Percentiles rank a stretch among this genome's conserved stretches.
phyloP scores from a whole-genome alignment of 23 tunicate species.

The Corella eumyota region DNA sequence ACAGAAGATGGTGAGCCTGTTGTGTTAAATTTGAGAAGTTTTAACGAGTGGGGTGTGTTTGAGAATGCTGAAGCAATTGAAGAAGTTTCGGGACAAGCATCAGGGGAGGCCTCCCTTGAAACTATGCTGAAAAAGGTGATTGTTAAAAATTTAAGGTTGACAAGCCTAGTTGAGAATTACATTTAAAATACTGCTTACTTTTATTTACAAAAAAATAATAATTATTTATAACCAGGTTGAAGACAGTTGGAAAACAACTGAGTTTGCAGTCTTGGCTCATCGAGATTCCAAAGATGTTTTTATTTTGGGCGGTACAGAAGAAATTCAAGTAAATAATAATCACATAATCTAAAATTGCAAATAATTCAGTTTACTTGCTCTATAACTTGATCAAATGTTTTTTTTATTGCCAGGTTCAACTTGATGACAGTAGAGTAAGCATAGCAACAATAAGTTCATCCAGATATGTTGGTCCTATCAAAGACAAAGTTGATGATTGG shows the following conservation, averaged over 20 bases:
- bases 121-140: conserved; percentile 90
- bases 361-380: neutral
- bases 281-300: conserved; percentile 99
- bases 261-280: conserved; percentile 89
- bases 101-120: conserved; percentile 99
- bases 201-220: neutral
- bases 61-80: conserved; percentile 88
- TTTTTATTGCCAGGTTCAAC: conserved; percentile 54
- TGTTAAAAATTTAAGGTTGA: neutral
- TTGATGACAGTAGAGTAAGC: conserved; percentile 95
- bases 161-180: neutral
- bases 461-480: conserved; percentile 96
- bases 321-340: conserved; percentile 69
- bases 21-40: conserved; percentile 31
- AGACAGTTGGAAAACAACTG: conserved; percentile 93
- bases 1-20: conserved; percentile 33
- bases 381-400: neutral
- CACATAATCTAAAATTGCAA: too few species aligned
- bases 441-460: conserved; percentile 93
- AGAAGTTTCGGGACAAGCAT: conserved; percentile 96
- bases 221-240: conserved; percentile 51
- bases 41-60: conserved; percentile 93
- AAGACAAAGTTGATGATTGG: conserved; percentile 97
- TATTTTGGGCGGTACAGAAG: conserved; percentile 97
- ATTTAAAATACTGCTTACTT: too few species aligned